These are phyloP conservation scores for Gnathonemus echidnorhynchus DNA, from an alignment of 2,113 vertebrate genomes.

Conservation along the genomic window DNA sequence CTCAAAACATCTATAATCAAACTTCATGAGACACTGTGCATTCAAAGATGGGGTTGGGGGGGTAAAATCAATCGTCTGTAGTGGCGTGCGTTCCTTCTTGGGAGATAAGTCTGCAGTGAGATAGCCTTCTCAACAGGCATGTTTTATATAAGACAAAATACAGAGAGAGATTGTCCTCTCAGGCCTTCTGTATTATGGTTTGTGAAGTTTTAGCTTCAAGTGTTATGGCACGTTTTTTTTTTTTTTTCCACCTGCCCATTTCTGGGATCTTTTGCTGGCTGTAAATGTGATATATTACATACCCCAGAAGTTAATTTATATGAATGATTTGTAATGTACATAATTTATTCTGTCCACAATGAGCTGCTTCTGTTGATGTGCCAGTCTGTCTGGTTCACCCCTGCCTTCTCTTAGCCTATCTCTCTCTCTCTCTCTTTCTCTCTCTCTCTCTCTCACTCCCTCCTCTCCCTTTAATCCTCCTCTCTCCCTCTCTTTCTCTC, in stretches of 20 bases:
- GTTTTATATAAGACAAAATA: constrained; percentile 15
- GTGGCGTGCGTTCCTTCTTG: constrained; percentile 55
- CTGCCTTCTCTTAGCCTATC: neutral
- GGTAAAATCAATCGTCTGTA: neutral
- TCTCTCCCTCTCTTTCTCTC: constrained; percentile 35
- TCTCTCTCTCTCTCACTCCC: constrained; percentile 69
- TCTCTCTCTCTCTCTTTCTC: constrained; percentile 37
- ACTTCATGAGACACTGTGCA: neutral
- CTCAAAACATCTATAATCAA: neutral
- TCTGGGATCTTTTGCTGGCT: neutral
- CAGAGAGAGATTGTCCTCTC: constrained; percentile 11
- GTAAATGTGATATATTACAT: constrained; percentile 47
- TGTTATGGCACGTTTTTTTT: neutral
- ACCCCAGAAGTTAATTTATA: constrained; percentile 97
- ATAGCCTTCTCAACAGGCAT: constrained; percentile 57
- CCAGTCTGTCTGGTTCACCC: constrained; percentile 61
- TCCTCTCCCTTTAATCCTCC: constrained; percentile 32
- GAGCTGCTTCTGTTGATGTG: constrained; percentile 90
- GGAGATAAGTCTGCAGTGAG: constrained; percentile 16
- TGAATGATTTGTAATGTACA: constrained; percentile 99
- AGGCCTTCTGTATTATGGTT: neutral
- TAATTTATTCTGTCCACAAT: constrained; percentile 83
- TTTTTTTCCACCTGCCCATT: neutral
- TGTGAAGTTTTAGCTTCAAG: constrained; percentile 11
- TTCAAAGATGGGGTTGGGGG: neutral